Conservation (phyloP, 92 coral and sea anemone genomes). For the Epizoanthus illoricatus region DNA sequence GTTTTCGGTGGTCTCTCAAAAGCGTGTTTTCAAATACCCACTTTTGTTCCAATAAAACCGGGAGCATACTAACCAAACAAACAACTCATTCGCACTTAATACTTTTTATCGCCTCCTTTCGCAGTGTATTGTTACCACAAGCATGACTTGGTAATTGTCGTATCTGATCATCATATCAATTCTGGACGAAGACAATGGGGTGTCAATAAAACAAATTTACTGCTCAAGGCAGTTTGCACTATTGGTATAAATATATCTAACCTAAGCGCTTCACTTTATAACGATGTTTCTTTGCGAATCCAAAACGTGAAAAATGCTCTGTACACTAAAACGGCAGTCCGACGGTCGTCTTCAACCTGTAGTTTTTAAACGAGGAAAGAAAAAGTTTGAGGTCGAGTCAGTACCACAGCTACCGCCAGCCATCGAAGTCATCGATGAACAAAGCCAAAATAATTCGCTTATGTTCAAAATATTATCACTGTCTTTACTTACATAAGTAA, state of each 20-base stretch:
- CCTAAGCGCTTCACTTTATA: background rate
- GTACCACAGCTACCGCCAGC: conserved; percentile 9
- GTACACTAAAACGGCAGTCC: background rate
- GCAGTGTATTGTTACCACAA: background rate
- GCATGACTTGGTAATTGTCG: too few species aligned
- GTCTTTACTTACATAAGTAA: too few species aligned
- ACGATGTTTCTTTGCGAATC: conserved; percentile 1
- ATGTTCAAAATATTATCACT: too few species aligned
- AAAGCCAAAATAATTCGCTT: too few species aligned
- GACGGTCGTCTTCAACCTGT: background rate
- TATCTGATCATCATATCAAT: background rate
- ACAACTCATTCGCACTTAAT: background rate
- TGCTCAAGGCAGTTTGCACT: background rate
- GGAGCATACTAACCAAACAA: too few species aligned
- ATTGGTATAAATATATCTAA: background rate
- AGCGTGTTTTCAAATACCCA: too few species aligned
- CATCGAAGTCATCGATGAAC: background rate
- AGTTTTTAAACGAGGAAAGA: background rate
- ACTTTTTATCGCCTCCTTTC: background rate
- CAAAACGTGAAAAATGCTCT: background rate
- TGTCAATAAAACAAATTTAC: too few species aligned
- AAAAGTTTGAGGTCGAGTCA: background rate
- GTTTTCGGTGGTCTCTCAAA: background rate
- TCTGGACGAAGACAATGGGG: background rate
- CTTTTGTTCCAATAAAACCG: too few species aligned